Percentiles rank a stretch among this genome's conserved stretches.
Evolutionary conservation across 1,140 invertebrate species (phyloP).

Genomic region (Sycobia sp.): DNA sequence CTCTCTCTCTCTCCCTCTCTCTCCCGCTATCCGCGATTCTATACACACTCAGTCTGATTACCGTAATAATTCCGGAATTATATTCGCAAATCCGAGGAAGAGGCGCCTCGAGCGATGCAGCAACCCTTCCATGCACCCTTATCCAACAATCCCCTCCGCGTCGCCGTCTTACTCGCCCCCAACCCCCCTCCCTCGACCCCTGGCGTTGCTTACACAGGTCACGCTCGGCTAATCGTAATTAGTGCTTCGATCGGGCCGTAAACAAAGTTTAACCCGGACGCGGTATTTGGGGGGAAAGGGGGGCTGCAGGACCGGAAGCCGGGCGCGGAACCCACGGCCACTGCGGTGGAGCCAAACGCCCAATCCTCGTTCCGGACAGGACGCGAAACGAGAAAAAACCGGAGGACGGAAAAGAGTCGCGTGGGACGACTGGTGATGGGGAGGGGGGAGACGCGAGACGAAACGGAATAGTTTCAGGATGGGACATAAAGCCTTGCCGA

Average conservation of each 20-base stretch:
- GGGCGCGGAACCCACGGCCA: slow-evolving; percentile 13
- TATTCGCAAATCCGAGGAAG: not conserved
- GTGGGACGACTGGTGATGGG: not conserved
- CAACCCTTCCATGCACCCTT: not conserved
- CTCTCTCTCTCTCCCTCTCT: too few relatives aligned
- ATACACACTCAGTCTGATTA: not conserved
- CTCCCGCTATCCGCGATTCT: not conserved
- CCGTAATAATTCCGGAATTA: slow-evolving; percentile 14
- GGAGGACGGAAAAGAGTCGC: not conserved
- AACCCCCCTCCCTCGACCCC: not conserved
- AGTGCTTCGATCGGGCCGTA: slow-evolving; percentile 29
- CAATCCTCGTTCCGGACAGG: too few relatives aligned
- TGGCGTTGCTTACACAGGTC: slow-evolving; percentile 27
- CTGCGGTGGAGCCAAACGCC: not conserved
- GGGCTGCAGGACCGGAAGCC: not conserved
- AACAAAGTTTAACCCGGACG: slow-evolving; percentile 27
- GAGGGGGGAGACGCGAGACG: not conserved
- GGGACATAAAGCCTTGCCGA: too few relatives aligned
- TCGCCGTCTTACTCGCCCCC: not conserved
- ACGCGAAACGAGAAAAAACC: not conserved
- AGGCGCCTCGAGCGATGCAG: not conserved
- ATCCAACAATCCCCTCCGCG: too few relatives aligned
- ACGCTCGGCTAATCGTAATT: slow-evolving; percentile 32
- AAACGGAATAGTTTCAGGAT: too few relatives aligned
- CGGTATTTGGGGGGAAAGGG: too few relatives aligned